These are phyloP conservation scores for Tolypeutes matacus DNA, from an alignment of 2,797 vertebrate species.

Conservation along the genomic window DNA sequence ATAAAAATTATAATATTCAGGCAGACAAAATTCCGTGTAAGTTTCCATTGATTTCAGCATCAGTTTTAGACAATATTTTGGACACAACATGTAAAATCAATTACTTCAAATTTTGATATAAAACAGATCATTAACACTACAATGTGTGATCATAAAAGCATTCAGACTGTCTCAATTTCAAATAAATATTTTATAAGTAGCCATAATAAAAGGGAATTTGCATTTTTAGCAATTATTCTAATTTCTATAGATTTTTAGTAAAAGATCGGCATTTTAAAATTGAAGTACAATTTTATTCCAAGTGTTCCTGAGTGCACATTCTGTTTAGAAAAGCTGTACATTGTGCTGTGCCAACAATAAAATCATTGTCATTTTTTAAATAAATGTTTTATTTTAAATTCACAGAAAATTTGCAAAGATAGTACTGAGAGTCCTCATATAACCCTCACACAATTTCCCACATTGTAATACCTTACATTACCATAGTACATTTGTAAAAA, in stretches of 20 bases:
- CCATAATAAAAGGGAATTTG: neutral
- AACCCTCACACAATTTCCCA: neutral
- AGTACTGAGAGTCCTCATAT: neutral
- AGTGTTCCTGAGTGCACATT: neutral
- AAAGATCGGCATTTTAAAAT: neutral
- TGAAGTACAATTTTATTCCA: neutral
- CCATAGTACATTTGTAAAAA: neutral
- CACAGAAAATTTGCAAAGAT: neutral
- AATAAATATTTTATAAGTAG: neutral
- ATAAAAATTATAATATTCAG: conserved; percentile 57
- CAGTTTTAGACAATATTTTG: neutral
- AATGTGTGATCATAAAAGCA: conserved; percentile 2
- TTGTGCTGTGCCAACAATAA: neutral
- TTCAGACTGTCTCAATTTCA: neutral
- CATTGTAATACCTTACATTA: neutral
- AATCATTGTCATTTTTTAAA: neutral
- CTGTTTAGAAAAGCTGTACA: neutral
- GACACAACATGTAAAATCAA: neutral
- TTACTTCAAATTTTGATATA: conserved; percentile 17
- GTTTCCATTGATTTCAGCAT: conserved; percentile 60
- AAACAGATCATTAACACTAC: neutral
- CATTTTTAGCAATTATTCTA: conserved; percentile 44
- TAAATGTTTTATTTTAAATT: neutral
- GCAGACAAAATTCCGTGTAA: neutral
- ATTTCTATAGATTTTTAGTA: neutral